Conservation (phyloP, 2,888 invertebrate genomes). For the Elmis aenea region DNA sequence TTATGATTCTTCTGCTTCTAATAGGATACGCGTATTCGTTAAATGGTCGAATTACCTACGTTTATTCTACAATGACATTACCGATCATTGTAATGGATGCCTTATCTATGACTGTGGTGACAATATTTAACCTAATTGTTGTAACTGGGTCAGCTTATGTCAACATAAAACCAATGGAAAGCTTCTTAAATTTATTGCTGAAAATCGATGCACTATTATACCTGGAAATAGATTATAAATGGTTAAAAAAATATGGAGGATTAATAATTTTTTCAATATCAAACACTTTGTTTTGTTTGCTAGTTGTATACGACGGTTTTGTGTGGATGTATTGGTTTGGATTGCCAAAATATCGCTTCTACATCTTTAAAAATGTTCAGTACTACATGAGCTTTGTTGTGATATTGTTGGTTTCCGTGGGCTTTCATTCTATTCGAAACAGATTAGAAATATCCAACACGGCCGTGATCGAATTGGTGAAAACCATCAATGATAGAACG, state of each 20-base stretch:
- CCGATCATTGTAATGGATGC: slow-evolving; percentile 8
- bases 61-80: slow-evolving; percentile 10
- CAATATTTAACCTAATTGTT: slow-evolving; percentile 8
- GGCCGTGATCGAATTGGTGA: slow-evolving; percentile 7
- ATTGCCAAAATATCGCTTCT: slow-evolving; percentile 2
- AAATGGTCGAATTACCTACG: slow-evolving; percentile 5
- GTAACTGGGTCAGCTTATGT: slow-evolving; percentile 4
- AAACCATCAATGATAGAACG: slow-evolving; percentile 6
- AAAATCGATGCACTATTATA: slow-evolving; percentile 14
- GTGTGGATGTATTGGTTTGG: slow-evolving; percentile 6
- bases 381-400: slow-evolving; percentile 9
- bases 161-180: background rate
- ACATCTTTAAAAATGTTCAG: slow-evolving; percentile 11
- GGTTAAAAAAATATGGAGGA: slow-evolving; percentile 1
- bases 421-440: slow-evolving; percentile 5
- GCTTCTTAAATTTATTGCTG: slow-evolving; percentile 7
- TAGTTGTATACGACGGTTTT: slow-evolving; percentile 9
- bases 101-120: slow-evolving; percentile 1
- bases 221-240: too few relatives aligned
- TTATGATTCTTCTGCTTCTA: slow-evolving; percentile 1
- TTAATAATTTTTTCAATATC: background rate
- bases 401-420: slow-evolving; percentile 7
- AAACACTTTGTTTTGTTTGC: background rate
- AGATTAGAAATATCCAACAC: slow-evolving; percentile 8
- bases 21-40: slow-evolving; percentile 9